phyloP scores from a whole-genome alignment of 1,140 invertebrate species.

The Drosophila kurseongensis region DNA sequence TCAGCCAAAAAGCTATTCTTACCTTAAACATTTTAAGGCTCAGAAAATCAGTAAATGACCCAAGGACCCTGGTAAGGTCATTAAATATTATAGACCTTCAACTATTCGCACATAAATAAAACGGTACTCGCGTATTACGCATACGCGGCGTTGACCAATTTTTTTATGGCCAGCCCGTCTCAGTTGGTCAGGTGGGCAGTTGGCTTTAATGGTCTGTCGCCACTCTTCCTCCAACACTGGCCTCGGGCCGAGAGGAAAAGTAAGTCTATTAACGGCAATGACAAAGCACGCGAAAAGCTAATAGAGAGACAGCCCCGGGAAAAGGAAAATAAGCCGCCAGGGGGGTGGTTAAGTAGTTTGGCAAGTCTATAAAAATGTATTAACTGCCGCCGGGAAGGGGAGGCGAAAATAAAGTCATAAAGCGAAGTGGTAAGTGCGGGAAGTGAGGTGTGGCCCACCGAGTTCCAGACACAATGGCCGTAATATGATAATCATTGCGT shows the following conservation, averaged over 20 bases:
- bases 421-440: slow-evolving; percentile 35
- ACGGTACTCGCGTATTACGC: slow-evolving; percentile 58
- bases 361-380: slow-evolving; percentile 80
- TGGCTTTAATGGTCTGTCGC: slow-evolving; percentile 51
- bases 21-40: background rate
- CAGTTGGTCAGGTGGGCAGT: slow-evolving; percentile 71
- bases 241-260: slow-evolving; percentile 38
- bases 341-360: slow-evolving; percentile 59
- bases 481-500: slow-evolving; percentile 81
- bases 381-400: slow-evolving; percentile 62
- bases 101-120: slow-evolving; percentile 40
- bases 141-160: slow-evolving; percentile 62
- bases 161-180: slow-evolving; percentile 40
- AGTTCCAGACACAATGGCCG: slow-evolving; percentile 51
- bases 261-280: slow-evolving; percentile 81
- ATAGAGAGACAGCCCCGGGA: slow-evolving; percentile 65
- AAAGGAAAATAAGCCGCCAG: slow-evolving; percentile 3
- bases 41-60: background rate
- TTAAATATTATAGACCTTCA: slow-evolving; percentile 17
- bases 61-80: background rate
- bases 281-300: slow-evolving; percentile 82
- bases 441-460: slow-evolving; percentile 12
- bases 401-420: slow-evolving; percentile 80
- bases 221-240: slow-evolving; percentile 1
- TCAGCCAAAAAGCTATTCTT: background rate